Base-by-base conservation (phyloP, 2,797 vertebrate genomes). In the Limosa lapponica region DNA sequence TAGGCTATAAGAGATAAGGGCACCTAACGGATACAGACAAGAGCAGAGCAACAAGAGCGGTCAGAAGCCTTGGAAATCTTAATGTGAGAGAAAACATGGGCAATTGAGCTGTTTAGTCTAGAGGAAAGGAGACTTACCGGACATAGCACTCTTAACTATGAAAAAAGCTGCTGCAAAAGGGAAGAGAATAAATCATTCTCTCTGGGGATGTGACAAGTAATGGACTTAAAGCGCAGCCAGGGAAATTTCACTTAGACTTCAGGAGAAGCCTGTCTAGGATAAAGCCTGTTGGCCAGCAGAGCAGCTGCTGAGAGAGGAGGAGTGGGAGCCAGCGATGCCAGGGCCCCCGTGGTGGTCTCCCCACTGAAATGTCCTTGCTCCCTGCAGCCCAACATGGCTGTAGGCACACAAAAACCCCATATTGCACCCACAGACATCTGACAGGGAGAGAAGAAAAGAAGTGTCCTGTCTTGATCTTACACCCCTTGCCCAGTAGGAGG, bases 101-200 rank as follows among this genome's bases (percentile, higher is more conserved):
- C 58, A 89, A 82, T n/a, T 79, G 78, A 87, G 71, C 78, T 87
- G 74, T 85, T 82, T 59, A 87, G 69, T 59, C 74, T 79, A 65
- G 62, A 74, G 78, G 74, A 85, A 87, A 85, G 71, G n/a, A 95
- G 64, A 46, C 59, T 89, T 82, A 82, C 24, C 2, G 15, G 59
- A 58, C 54, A 25, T 57, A 92, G 52, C 34, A 44, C 55, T 72
- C 49, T 74, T 64, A 72, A 79, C 62, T 58, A 51, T 28, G 37
- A 80, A 85, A 92, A 89, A 93, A 77, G 27, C 37, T 77, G 43
- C 59, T 92, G 90, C 2, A 16, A 58, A 93, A 91, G 57, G 58
- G 36, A 89, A 85, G 30, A 30, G 54, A 82, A 95, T 87, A 85
- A 96, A 87, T 96, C 36, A 87, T 87, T 75, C 82, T 92, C 46